phyloP scores from a whole-genome alignment of 2,888 invertebrate species.

The Acholoe squamosa region DNA sequence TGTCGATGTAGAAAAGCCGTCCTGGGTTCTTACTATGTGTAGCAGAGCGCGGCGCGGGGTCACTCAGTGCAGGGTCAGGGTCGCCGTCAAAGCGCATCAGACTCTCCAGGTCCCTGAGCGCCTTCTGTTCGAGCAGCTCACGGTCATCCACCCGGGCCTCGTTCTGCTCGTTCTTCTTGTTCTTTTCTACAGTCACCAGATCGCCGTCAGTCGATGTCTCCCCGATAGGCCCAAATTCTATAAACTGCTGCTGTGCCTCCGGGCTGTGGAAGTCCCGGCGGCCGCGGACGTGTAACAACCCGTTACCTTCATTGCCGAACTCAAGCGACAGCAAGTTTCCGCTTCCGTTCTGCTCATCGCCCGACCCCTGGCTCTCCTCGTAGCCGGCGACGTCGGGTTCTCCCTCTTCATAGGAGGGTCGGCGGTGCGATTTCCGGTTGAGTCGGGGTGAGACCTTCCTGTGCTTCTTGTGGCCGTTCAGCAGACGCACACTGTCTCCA shows the following conservation, averaged over 20 bases:
- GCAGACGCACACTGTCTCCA: slow-evolving; percentile 17
- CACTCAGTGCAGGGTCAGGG: no score
- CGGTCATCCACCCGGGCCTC: slow-evolving; percentile 24
- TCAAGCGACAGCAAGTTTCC: not conserved
- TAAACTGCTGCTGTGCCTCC: slow-evolving; percentile 15
- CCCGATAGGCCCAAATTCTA: not conserved
- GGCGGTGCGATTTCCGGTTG: not conserved
- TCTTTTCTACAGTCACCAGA: not conserved
- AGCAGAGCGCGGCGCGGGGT: not conserved
- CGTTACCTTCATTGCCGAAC: not conserved
- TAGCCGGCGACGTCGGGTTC: slow-evolving; percentile 55
- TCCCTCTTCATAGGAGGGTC: slow-evolving; percentile 8
- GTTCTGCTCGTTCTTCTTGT: slow-evolving; percentile 59
- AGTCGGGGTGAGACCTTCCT: slow-evolving; percentile 18
- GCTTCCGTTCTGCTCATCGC: slow-evolving; percentile 15
- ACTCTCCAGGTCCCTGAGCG: slow-evolving; percentile 18
- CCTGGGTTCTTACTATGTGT: not conserved
- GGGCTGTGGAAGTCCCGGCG: slow-evolving; percentile 47
- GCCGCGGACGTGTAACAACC: not conserved
- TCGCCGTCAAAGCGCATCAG: slow-evolving; percentile 46
- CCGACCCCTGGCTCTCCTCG: slow-evolving; percentile 7
- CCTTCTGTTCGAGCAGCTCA: slow-evolving; percentile 36
- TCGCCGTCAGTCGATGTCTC: not conserved
- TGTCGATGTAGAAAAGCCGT: slow-evolving; percentile 50
- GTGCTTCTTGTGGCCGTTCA: slow-evolving; percentile 33